Percentiles rank a stretch among this genome's conserved stretches.
Conservation (phyloP, 2,797 vertebrate species). For the Gymnopithys bicolor region DNA sequence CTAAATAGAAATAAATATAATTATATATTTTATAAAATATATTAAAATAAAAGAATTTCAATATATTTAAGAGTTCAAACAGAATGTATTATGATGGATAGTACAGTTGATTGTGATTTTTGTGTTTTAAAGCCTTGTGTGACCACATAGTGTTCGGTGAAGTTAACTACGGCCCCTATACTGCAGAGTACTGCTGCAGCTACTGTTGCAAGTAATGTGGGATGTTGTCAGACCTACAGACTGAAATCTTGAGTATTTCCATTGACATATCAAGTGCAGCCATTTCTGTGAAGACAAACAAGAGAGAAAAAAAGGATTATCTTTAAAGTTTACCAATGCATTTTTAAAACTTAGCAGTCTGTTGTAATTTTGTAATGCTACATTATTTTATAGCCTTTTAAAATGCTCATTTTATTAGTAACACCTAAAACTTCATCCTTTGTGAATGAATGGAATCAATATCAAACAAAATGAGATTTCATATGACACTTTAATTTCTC, state of each 20-base stretch:
- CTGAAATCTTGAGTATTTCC: conserved; percentile 28
- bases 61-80: not conserved
- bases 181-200: not conserved
- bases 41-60: not conserved
- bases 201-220: not conserved
- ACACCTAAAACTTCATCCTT: conserved; percentile 28
- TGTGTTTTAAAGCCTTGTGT: not conserved
- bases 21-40: not conserved
- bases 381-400: conserved; percentile 50
- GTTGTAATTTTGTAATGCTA: conserved; percentile 59
- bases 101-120: not conserved
- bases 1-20: not conserved
- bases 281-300: conserved; percentile 39
- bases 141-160: not conserved
- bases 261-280: not conserved
- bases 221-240: not conserved
- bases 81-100: not conserved
- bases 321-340: conserved; percentile 40
- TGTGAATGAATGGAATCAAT: conserved; percentile 52
- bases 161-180: not conserved
- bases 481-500: conserved; percentile 62
- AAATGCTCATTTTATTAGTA: conserved; percentile 58
- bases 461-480: conserved; percentile 69
- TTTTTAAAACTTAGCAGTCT: conserved; percentile 61
- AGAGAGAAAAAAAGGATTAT: conserved; percentile 17